phyloP scores from a whole-genome alignment of 2,113 vertebrate genomes.

The Hystrix brachyura region DNA sequence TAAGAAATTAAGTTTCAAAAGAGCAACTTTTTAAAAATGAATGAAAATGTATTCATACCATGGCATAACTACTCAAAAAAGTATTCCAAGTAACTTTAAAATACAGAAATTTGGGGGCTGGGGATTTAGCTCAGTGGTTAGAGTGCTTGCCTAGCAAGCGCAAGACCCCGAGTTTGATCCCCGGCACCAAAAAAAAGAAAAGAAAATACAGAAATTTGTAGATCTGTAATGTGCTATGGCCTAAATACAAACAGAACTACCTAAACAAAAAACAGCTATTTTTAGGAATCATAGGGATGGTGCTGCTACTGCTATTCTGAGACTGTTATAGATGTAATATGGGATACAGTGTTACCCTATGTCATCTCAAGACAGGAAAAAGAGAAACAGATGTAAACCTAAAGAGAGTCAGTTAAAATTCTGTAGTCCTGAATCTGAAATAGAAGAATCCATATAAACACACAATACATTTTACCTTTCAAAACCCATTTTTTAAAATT shows the following conservation, averaged over 20 bases:
- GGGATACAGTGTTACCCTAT: background rate
- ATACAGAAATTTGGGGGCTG: background rate
- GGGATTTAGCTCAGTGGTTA: no score
- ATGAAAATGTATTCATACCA: background rate
- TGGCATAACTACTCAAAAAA: background rate
- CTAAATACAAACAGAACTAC: background rate
- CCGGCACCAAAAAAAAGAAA: no score
- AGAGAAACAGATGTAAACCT: background rate
- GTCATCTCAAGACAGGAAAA: background rate
- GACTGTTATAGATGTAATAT: background rate
- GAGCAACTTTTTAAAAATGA: background rate
- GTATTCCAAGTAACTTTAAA: constrained; percentile 26
- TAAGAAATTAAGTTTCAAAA: background rate
- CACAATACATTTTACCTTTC: background rate
- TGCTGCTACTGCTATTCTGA: background rate
- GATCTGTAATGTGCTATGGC: background rate
- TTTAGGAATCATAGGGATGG: background rate
- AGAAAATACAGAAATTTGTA: background rate
- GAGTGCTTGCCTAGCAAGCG: no score
- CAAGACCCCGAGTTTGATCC: no score
- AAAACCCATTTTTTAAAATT: background rate
- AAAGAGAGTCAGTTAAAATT: background rate
- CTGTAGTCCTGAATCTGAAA: background rate
- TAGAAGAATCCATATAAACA: background rate
- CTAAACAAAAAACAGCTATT: background rate